These are phyloP conservation scores for Acanthosepion pharaonis DNA, from an alignment of 2,888 invertebrate genomes.

Conservation along the genomic window DNA sequence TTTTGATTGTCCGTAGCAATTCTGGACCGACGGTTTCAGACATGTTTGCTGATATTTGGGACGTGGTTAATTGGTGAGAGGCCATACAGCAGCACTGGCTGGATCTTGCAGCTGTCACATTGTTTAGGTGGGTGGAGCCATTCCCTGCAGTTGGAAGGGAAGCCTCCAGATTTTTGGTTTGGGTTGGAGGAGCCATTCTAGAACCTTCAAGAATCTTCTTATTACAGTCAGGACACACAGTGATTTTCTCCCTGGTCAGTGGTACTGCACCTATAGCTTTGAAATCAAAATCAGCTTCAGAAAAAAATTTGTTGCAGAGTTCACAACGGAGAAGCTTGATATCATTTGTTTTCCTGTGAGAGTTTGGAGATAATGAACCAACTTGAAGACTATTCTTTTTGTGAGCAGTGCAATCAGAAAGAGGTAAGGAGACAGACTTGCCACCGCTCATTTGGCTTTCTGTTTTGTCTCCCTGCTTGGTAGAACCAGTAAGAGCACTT, in stretches of 20 bases:
- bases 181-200: background rate
- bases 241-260: background rate
- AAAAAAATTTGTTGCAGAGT: constrained; percentile 38
- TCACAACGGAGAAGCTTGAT: background rate
- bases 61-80: constrained; percentile 21
- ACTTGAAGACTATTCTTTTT: background rate
- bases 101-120: background rate
- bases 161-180: constrained; percentile 5
- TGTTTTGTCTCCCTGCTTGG: background rate
- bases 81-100: constrained; percentile 33
- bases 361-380: background rate
- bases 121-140: background rate
- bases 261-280: background rate
- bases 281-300: constrained; percentile 14
- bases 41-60: background rate
- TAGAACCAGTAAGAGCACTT: constrained; percentile 45
- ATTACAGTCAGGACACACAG: background rate
- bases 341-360: background rate
- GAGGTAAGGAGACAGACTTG: background rate
- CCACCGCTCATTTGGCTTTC: background rate
- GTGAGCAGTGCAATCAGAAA: background rate
- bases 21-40: background rate
- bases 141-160: background rate
- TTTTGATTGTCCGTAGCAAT: constrained; percentile 33
- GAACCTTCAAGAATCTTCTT: background rate